A percentile compares a stretch with the other conserved stretches of the same genome.
Evolutionary conservation across 2,797 vertebrate species (phyloP).

Genomic region (Huso huso): DNA sequence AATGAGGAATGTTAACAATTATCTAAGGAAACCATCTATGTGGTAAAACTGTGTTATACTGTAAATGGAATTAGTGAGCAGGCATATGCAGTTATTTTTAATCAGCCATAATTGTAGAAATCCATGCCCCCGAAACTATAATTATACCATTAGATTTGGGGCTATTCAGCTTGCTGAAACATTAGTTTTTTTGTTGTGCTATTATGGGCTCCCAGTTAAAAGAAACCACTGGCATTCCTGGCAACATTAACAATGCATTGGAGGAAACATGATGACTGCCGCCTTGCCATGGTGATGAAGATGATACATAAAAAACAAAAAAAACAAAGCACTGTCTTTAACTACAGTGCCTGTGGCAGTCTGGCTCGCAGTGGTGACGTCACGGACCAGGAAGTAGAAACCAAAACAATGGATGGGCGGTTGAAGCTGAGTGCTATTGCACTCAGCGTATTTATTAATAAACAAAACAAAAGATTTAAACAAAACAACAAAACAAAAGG

Average conservation of each 20-base stretch:
- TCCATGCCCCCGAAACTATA: not conserved
- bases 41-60: not conserved
- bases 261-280: too few species aligned
- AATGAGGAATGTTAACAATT: slow-evolving; percentile 9
- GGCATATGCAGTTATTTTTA: slow-evolving; percentile 6
- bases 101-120: slow-evolving; percentile 5
- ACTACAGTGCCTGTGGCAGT: too few species aligned
- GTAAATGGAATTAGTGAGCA: not conserved
- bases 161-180: not conserved
- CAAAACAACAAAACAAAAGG: too few species aligned
- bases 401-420: too few species aligned
- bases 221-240: not conserved
- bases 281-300: too few species aligned
- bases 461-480: too few species aligned
- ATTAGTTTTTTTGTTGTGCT: not conserved
- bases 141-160: not conserved
- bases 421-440: too few species aligned
- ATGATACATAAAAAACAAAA: too few species aligned
- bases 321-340: too few species aligned
- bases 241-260: not conserved
- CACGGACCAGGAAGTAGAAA: too few species aligned
- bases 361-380: too few species aligned
- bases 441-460: too few species aligned
- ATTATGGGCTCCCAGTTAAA: not conserved
- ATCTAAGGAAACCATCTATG: not conserved